Conservation (phyloP, 1,140 invertebrate species). For the Orius insidiosus region DNA sequence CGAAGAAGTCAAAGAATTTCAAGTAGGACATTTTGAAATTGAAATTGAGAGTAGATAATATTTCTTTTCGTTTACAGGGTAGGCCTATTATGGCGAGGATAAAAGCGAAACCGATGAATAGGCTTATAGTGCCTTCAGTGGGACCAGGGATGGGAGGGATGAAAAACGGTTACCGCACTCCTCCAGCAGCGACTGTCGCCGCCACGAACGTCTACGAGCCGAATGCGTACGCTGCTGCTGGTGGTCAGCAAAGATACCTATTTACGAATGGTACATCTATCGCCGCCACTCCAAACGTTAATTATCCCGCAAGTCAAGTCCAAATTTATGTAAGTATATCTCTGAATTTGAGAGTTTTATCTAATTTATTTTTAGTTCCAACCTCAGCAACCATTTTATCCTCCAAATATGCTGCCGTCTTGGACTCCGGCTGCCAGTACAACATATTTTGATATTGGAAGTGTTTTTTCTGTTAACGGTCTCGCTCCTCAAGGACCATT, state of each 20-base stretch:
- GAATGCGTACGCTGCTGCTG: slow-evolving; percentile 30
- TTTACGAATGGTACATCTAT: slow-evolving; percentile 40
- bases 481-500: slow-evolving; percentile 47
- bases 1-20: slow-evolving; percentile 68
- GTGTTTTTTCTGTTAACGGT: slow-evolving; percentile 56
- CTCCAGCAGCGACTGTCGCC: slow-evolving; percentile 23
- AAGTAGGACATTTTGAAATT: slow-evolving; percentile 31
- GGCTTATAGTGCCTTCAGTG: slow-evolving; percentile 41
- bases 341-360: neutral
- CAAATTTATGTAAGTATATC: slow-evolving; percentile 46
- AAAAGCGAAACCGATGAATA: slow-evolving; percentile 64
- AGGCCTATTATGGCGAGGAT: slow-evolving; percentile 80
- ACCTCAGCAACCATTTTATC: slow-evolving; percentile 36
- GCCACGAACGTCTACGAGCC: slow-evolving; percentile 13
- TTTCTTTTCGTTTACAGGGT: slow-evolving; percentile 35
- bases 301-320: slow-evolving; percentile 39
- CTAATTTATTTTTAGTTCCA: slow-evolving; percentile 26
- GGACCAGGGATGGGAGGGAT: slow-evolving; percentile 23
- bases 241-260: slow-evolving; percentile 40
- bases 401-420: slow-evolving; percentile 31
- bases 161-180: slow-evolving; percentile 48
- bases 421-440: slow-evolving; percentile 35
- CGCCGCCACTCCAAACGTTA: slow-evolving; percentile 27
- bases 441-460: slow-evolving; percentile 50
- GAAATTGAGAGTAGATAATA: neutral